Percentiles rank a stretch among this genome's conserved stretches.
These are phyloP conservation scores for Python bivittatus DNA, from an alignment of 2,113 vertebrate genomes.

Conservation along the genomic window DNA sequence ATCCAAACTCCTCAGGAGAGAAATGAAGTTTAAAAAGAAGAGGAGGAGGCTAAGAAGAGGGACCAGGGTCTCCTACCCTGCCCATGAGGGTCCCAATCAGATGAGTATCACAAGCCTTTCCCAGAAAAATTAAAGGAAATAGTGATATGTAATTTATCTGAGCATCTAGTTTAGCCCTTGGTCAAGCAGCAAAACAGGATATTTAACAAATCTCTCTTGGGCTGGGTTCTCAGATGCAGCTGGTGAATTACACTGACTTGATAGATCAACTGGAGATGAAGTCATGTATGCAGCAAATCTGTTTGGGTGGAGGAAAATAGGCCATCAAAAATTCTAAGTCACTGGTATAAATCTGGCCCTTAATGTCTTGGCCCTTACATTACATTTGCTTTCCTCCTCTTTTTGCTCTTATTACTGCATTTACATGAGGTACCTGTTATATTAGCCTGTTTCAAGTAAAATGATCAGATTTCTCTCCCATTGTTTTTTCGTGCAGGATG, in stretches of 20 bases:
- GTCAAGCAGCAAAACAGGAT: background rate
- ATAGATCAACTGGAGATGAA: background rate
- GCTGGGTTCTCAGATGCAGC: background rate
- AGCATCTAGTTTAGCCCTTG: background rate
- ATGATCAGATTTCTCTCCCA: background rate
- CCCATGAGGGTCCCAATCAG: background rate
- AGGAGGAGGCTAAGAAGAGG: background rate
- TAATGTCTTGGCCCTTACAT: background rate
- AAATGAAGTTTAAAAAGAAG: background rate
- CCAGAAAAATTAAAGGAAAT: background rate
- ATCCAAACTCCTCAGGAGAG: background rate
- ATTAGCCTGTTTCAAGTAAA: background rate
- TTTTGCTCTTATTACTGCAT: background rate
- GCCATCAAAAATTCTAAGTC: background rate
- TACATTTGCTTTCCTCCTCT: background rate
- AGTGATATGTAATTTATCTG: background rate
- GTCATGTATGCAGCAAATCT: background rate
- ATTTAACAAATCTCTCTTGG: background rate
- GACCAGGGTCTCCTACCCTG: background rate
- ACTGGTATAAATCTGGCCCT: background rate
- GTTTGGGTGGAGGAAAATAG: background rate
- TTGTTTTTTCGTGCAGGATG: conserved; percentile 69
- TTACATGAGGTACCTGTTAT: background rate
- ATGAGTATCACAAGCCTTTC: background rate
- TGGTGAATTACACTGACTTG: background rate